phyloP scores from a whole-genome alignment of 2,113 vertebrate genomes.

The Crotalus viridis region DNA sequence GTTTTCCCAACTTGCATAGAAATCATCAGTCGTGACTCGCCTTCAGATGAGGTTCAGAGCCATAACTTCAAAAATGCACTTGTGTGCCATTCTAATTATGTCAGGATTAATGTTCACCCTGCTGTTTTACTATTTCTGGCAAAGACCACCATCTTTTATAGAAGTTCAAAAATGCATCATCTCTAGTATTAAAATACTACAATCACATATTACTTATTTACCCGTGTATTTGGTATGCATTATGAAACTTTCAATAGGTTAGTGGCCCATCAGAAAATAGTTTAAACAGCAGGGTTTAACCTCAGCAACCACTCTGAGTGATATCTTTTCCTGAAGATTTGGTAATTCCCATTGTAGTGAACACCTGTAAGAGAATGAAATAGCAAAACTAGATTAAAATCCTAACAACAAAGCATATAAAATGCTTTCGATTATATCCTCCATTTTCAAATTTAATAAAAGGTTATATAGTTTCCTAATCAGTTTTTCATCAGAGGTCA shows the following conservation, averaged over 20 bases:
- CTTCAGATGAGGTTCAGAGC: slow-evolving; percentile 75
- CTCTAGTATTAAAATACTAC: slow-evolving; percentile 22
- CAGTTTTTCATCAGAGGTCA: no score
- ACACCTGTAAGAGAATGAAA: slow-evolving; percentile 73
- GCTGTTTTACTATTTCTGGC: slow-evolving; percentile 77
- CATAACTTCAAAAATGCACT: slow-evolving; percentile 81
- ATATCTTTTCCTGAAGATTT: slow-evolving; percentile 87
- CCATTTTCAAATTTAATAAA: no score
- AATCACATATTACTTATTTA: background rate
- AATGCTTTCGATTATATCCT: background rate
- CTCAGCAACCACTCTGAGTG: slow-evolving; percentile 90
- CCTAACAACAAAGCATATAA: background rate
- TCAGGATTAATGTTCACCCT: slow-evolving; percentile 69
- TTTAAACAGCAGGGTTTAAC: slow-evolving; percentile 86
- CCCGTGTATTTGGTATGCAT: slow-evolving; percentile 46
- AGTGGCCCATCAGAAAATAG: slow-evolving; percentile 52
- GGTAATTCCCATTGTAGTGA: slow-evolving; percentile 88
- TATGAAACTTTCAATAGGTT: slow-evolving; percentile 45
- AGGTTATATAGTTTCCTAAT: no score
- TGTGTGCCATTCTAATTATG: slow-evolving; percentile 61
- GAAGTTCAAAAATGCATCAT: slow-evolving; percentile 27
- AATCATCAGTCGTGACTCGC: slow-evolving; percentile 79
- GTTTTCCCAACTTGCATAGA: slow-evolving; percentile 64
- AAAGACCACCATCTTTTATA: slow-evolving; percentile 23
- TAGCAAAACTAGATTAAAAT: background rate